A percentile compares a stretch with the other conserved stretches of the same genome.
phyloP scores from a whole-genome alignment of 2,113 vertebrate species.

The Eidolon helvum region DNA sequence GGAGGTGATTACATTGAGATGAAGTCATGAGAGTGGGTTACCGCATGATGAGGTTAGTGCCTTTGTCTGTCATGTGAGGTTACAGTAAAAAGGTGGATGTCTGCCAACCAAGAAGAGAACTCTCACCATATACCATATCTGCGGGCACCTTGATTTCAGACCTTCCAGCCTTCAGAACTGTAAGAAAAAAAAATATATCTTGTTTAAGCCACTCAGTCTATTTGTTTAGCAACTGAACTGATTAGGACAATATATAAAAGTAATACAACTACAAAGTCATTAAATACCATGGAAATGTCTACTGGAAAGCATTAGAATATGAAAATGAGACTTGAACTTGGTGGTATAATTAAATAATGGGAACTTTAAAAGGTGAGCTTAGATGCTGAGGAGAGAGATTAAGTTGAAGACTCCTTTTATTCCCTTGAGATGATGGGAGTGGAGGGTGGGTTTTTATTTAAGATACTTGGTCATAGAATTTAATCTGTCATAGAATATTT shows the following conservation, averaged over 20 bases:
- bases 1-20: not conserved
- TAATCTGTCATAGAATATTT: not conserved
- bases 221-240: not conserved
- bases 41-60: not conserved
- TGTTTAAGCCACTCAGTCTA: not conserved
- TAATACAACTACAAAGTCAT: not conserved
- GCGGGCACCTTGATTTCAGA: not conserved
- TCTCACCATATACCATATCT: not conserved
- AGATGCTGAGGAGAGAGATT: not conserved
- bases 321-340: not conserved
- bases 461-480: not conserved
- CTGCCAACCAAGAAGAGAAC: not conserved
- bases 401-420: not conserved
- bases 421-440: not conserved
- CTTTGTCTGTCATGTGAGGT: not conserved
- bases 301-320: not conserved
- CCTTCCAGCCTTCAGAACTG: not conserved
- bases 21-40: not conserved
- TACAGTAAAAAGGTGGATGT: accelerated
- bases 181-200: not conserved
- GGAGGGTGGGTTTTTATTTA: not conserved
- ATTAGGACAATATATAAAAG: not conserved
- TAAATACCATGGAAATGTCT: not conserved
- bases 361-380: not conserved
- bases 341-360: not conserved